phyloP scores from a whole-genome alignment of 2,888 invertebrate genomes.

The Cheilosia soror region DNA sequence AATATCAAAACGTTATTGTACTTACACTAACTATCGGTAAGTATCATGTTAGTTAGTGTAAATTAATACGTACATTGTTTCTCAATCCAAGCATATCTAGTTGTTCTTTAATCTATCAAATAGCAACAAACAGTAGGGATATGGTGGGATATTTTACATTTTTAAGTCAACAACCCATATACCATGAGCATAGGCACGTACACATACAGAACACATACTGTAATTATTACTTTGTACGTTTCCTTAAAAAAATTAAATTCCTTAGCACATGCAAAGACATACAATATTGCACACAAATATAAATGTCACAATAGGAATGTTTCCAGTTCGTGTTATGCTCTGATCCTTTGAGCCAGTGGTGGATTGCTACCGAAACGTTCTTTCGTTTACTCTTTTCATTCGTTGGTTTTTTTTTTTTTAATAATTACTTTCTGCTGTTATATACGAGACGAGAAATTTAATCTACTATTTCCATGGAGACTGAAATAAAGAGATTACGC shows the following conservation, averaged over 20 bases:
- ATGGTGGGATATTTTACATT: too few species aligned
- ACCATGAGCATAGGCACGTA: too few species aligned
- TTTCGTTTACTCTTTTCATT: not conserved
- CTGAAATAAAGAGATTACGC: slow-evolving; percentile 56
- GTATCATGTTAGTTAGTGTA: too few species aligned
- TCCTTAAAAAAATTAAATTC: not conserved
- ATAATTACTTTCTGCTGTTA: slow-evolving; percentile 32
- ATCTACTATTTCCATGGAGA: slow-evolving; percentile 46
- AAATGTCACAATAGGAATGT: not conserved
- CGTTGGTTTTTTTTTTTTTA: not conserved
- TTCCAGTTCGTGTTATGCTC: not conserved
- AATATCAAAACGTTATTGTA: too few species aligned
- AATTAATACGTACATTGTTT: too few species aligned
- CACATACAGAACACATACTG: too few species aligned
- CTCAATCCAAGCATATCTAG: too few species aligned
- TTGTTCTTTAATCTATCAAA: too few species aligned
- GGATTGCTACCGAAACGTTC: slow-evolving; percentile 15
- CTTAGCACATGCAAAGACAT: not conserved
- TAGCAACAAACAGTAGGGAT: too few species aligned
- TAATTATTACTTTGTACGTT: slow-evolving; percentile 38
- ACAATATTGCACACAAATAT: too few species aligned
- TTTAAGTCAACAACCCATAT: too few species aligned
- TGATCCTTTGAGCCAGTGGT: slow-evolving; percentile 6
- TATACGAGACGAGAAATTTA: slow-evolving; percentile 36
- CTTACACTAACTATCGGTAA: too few species aligned